Base-by-base conservation (phyloP, 2,888 invertebrate species). In the Parelbella ahira region DNA sequence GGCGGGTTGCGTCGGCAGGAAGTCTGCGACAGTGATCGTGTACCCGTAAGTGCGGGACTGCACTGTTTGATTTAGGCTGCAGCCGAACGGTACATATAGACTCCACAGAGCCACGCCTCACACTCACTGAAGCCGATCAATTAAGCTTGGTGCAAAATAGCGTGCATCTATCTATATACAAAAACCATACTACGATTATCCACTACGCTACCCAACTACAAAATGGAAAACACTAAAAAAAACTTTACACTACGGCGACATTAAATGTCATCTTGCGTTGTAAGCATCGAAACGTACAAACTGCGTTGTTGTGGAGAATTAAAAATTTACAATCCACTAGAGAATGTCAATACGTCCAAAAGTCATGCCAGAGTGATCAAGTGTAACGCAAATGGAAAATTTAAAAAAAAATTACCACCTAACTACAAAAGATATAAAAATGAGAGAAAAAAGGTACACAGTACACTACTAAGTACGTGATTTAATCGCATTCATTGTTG, bases 381-480 rank as follows among this genome's bases (percentile, higher is more conserved):
- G 50, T 59, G 51, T 53, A 59, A 59, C 58, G 53, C 32, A 25
- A 41, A 33, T 9, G 49, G 38, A 54, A 45, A n/a, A n/a, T n/a
- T n/a, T n/a, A 43, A 55, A 55, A 59, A 58, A 58, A 51, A 51
- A 51, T 28, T 37, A 45, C 49, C 47, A 49, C 50, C 53, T 60
- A 61, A 49, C 58, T 62, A 64, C 55, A 58, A 63, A 60, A 50
- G 45, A 44, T 46, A 32, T 42, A 48, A 54, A 50, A 51, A 51
- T 37, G 45, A 42, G 45, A 42, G 42, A 62, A 56, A 63, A 68
- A 62, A 61, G 44, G 37, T 50, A 44, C 50, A 48, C 53, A 53
- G 44, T 56, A 44, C n/a, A n/a, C n/a, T n/a, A n/a, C n/a, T 53
- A 42, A 48, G 56, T 72, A 74, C 68, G 72, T 74, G 70, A 65